Conservation (phyloP, 35 echinoderm and acorn worm genomes). For the Strongylocentrotus purpuratus region DNA sequence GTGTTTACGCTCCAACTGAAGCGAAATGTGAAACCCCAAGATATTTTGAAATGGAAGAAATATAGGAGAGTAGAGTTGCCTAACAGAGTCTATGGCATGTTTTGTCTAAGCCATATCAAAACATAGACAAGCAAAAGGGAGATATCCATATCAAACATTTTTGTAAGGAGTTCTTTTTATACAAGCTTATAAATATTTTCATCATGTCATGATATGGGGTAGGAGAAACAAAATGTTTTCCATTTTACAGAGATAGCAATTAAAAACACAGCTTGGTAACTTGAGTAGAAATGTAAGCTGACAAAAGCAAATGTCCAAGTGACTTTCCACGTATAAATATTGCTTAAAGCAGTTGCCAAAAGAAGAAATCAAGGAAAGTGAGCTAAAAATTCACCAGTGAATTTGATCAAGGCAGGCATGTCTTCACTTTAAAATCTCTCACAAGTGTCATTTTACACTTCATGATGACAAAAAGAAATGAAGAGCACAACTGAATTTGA, state of each 20-base stretch:
- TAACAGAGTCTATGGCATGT: background rate
- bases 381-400: background rate
- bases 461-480: background rate
- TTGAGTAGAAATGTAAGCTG: background rate
- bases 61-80: background rate
- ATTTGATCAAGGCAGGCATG: background rate
- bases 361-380: background rate
- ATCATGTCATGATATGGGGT: background rate
- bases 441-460: background rate
- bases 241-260: background rate
- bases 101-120: conserved; percentile 12
- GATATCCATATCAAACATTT: conserved; percentile 6
- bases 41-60: background rate
- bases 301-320: background rate
- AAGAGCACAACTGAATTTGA: background rate
- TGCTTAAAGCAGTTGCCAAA: too few relatives aligned
- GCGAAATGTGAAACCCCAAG: background rate
- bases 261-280: background rate
- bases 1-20: background rate
- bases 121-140: background rate
- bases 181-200: background rate
- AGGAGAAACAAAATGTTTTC: background rate
- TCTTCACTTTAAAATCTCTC: background rate
- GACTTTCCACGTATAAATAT: too few relatives aligned
- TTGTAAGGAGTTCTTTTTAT: background rate